Conservation (phyloP, 37 sponge, comb jelly and placozoan genomes). For the Mnemiopsis leidyi region DNA sequence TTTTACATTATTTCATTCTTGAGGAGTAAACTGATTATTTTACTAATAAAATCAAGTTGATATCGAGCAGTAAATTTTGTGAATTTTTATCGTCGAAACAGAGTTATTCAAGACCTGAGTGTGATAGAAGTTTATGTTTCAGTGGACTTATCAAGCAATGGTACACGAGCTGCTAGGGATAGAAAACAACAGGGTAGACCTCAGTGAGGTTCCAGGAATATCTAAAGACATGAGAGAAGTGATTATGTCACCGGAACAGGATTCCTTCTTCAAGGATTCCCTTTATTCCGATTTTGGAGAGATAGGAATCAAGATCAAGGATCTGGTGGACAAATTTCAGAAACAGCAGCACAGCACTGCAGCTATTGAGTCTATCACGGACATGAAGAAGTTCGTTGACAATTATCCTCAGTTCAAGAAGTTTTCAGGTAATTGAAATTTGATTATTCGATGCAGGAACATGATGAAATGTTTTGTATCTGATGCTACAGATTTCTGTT, state of each 20-base stretch:
- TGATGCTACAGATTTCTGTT: no score
- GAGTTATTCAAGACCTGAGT: no score
- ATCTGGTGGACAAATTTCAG: slow-evolving; percentile 86
- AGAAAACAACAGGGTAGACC: slow-evolving; percentile 86
- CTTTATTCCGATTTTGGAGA: slow-evolving; percentile 97
- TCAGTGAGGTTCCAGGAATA: slow-evolving; percentile 85
- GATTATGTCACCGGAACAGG: slow-evolving; percentile 89
- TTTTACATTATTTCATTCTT: neutral
- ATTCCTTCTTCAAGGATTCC: slow-evolving; percentile 90
- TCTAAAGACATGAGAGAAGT: slow-evolving; percentile 78
- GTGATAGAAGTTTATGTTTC: neutral
- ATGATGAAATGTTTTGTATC: no score
- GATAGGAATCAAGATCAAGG: slow-evolving; percentile 89
- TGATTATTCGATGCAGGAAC: no score
- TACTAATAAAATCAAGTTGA: no score
- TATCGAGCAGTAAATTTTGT: no score
- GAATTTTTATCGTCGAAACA: no score
- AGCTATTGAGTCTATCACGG: slow-evolving; percentile 88
- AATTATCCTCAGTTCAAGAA: slow-evolving; percentile 93
- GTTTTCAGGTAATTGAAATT: slow-evolving; percentile 71
- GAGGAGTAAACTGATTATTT: slow-evolving; percentile 1
- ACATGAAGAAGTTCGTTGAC: slow-evolving; percentile 98
- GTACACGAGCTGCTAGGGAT: slow-evolving; percentile 92
- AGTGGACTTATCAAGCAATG: slow-evolving; percentile 99
- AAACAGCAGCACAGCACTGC: slow-evolving; percentile 74